Base-by-base conservation (phyloP, 1,140 invertebrate genomes). In the Lasioglossum albipes region DNA sequence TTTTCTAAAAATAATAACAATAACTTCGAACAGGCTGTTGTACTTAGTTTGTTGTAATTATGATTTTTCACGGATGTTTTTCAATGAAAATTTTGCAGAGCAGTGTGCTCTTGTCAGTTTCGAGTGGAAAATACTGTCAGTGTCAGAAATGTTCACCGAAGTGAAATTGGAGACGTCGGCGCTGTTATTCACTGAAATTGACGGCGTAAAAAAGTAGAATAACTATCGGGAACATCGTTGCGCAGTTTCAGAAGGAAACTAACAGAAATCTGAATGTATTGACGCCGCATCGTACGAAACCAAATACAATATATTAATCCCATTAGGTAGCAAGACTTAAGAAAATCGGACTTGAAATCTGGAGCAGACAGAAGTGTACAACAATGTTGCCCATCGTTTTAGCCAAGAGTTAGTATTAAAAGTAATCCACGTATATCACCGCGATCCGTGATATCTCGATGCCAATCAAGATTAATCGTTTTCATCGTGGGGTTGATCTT, bases 261-360 rank as follows among this genome's bases (percentile, higher is more conserved):
- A 6, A 52, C 13, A 4, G 41, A 72, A 73, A 66, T 73, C 18
- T 27, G 9, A 13, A 65, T 65, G 70, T 45, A 31, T 73, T 65
- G 42, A 52, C 12, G 12, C 16, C 54, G 16, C 45, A 41, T 20
- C 1, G 3, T n/a, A 31, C 6, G 18, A 45, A 45, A 20, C 42
- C 54, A 54, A 42, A 78, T 78, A 36, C 36, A 27, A 27, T 27
- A 68, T 20, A 78, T 64, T 78, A 78, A 18, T 27, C 27, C 4
- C 41, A 13, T 41, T 22, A n/a, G 16, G 70, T 62, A 61, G 27
- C 31, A 62, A 22, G 41, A 31, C n/a, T 45, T 41, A 70, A 45
- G 68, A 61, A 57, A 27, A 57, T 71, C 7, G 59, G 42, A 36
- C 65, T 68, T 77, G 22, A 85, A 85, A 85, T 85, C 83, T 85